These are phyloP conservation scores for Dusona sp. DNA, from an alignment of 2,888 invertebrate genomes.

Conservation along the genomic window DNA sequence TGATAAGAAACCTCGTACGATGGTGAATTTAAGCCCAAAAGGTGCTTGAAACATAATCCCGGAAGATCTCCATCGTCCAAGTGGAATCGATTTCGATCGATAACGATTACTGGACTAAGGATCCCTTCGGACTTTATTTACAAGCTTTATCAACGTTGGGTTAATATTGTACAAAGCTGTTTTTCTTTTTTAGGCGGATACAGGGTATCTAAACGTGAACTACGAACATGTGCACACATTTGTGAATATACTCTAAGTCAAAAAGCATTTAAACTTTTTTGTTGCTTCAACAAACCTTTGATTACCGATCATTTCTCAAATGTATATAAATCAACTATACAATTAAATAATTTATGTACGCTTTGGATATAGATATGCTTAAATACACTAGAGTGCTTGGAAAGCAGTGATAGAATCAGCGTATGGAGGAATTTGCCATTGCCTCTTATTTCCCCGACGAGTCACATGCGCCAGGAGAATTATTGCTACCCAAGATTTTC, in stretches of 20 bases:
- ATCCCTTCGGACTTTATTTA: conserved; percentile 76
- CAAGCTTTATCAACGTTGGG: conserved; percentile 65
- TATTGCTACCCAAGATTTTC: conserved; percentile 71
- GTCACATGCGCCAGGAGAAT: conserved; percentile 72
- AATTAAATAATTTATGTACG: neutral
- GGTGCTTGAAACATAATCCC: conserved; percentile 27
- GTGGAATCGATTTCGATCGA: conserved; percentile 42
- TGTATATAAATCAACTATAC: neutral
- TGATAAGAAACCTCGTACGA: neutral
- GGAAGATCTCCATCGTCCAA: neutral
- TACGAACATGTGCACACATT: neutral
- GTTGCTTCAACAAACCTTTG: neutral
- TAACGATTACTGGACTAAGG: conserved; percentile 74
- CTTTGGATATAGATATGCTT: neutral
- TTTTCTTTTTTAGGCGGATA: conserved; percentile 67
- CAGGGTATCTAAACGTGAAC: neutral
- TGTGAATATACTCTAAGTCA: neutral
- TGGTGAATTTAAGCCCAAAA: conserved; percentile 6
- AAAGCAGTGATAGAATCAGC: neutral
- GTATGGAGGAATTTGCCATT: conserved; percentile 42
- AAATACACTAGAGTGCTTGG: neutral
- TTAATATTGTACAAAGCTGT: neutral
- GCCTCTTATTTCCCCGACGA: conserved; percentile 71
- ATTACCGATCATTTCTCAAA: neutral
- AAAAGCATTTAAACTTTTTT: neutral